Base-by-base conservation (phyloP, 1,140 invertebrate species). In the Aradophagus sp. region DNA sequence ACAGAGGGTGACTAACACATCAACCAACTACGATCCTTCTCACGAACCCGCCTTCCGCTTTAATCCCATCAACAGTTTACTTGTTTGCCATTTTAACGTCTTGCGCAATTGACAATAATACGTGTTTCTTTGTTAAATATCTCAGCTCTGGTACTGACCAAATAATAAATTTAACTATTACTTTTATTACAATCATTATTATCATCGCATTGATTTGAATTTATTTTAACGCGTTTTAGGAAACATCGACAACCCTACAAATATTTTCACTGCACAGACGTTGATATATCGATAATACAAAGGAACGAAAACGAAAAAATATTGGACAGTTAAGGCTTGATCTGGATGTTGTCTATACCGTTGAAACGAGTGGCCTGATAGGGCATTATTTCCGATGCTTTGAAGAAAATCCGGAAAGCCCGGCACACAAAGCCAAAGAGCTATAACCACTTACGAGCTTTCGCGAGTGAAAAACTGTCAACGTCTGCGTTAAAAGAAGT, bases 1-100 rank as follows among this genome's bases (percentile, higher is more conserved):
- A 77, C 74, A 69, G 77, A 78, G 74, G 74, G 61, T 76, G 77
- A 80, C 78, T 80, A 80, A 77, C 72, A 32, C 38, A 62, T 52
- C 69, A 72, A 66, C 55, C 41, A 47, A 62, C 59, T 61, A 29
- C 41, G 53, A 67, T 67, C 56, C 35, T 62, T 20, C 58, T 68
- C 41, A 26, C 56, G 45, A 62, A 56, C 56, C 44, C 58, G 44
- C 55, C 66, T 63, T 55, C 42, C 42, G 29, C 31, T 50, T 41
- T 62, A 63, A 70, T 70, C 42, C 20, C 50, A 62, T 70, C 52
- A 52, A 34, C 26, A 69, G 38, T 62, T 58, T 56, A 50, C 66
- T 58, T 52, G 45, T 13, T 26, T 69, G 20, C 31, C 36, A 62
- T 56, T 61, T 62, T 41, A 62, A 69, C 20, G 35, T 62, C 42